phyloP scores from a whole-genome alignment of 2,888 invertebrate species.

The Leptothorax acervorum region DNA sequence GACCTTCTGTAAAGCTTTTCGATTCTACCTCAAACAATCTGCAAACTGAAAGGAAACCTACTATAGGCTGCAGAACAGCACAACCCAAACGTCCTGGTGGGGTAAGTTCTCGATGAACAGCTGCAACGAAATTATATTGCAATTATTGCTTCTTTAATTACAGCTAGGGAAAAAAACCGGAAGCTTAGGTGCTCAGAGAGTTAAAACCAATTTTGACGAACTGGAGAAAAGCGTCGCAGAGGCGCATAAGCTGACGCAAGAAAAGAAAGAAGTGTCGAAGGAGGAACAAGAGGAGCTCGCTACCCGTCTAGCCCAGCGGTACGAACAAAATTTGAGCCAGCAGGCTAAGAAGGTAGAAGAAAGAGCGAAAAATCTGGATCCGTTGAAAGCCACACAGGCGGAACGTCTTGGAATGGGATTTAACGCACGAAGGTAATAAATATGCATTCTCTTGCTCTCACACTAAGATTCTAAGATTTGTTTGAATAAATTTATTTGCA shows the following conservation, averaged over 20 bases:
- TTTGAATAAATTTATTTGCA: slow-evolving; percentile 24
- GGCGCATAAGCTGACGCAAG: slow-evolving; percentile 86
- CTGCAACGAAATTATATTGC: not conserved
- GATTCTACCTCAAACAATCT: slow-evolving; percentile 71
- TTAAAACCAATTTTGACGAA: slow-evolving; percentile 97
- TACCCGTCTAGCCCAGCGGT: slow-evolving; percentile 90
- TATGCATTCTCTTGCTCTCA: slow-evolving; percentile 48
- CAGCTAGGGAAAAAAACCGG: slow-evolving; percentile 94
- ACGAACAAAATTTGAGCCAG: slow-evolving; percentile 89
- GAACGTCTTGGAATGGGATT: slow-evolving; percentile 98
- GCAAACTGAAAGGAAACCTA: slow-evolving; percentile 87
- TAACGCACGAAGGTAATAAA: slow-evolving; percentile 86
- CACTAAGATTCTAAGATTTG: not conserved
- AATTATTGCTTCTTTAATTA: slow-evolving; percentile 36
- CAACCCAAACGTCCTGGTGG: slow-evolving; percentile 90
- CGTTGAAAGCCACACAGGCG: slow-evolving; percentile 94
- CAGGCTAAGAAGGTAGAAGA: slow-evolving; percentile 91
- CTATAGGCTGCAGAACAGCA: slow-evolving; percentile 91
- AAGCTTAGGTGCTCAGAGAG: slow-evolving; percentile 97
- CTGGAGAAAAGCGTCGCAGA: slow-evolving; percentile 96
- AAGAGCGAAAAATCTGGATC: slow-evolving; percentile 90
- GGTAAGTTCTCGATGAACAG: slow-evolving; percentile 85
- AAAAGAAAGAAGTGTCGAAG: slow-evolving; percentile 86
- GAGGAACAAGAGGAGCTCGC: slow-evolving; percentile 91
- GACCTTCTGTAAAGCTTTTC: slow-evolving; percentile 80